These are phyloP conservation scores for Drepana arcuata DNA, from an alignment of 1,140 invertebrate genomes.

Conservation along the genomic window DNA sequence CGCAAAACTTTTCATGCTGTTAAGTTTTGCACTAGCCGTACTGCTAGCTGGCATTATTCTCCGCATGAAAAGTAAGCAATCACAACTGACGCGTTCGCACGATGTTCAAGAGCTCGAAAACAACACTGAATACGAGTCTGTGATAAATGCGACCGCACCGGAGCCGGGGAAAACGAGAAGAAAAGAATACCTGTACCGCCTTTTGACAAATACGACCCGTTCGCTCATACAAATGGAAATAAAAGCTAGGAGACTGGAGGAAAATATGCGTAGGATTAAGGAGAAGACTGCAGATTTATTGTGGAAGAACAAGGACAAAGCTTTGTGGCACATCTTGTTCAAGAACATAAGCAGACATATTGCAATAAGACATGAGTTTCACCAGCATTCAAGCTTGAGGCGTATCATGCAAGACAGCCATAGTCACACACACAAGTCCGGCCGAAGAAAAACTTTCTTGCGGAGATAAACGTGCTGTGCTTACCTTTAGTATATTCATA, in stretches of 20 bases:
- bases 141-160: constrained; percentile 46
- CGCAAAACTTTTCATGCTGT: constrained; percentile 46
- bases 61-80: constrained; percentile 33
- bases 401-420: constrained; percentile 74
- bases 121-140: constrained; percentile 34
- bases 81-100: constrained; percentile 17
- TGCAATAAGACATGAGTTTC: constrained; percentile 65
- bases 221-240: constrained; percentile 73
- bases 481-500: constrained; percentile 10
- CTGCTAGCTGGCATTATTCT: constrained; percentile 39
- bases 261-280: constrained; percentile 72
- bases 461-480: constrained; percentile 10
- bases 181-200: constrained; percentile 64
- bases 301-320: constrained; percentile 71
- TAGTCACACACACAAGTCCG: constrained; percentile 82
- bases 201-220: constrained; percentile 67
- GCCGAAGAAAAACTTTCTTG: constrained; percentile 24
- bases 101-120: constrained; percentile 20
- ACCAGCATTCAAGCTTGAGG: constrained; percentile 61
- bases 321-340: constrained; percentile 68
- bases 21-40: constrained; percentile 37
- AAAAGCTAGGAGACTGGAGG: constrained; percentile 69
- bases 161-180: constrained; percentile 47
- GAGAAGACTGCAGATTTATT: constrained; percentile 70
- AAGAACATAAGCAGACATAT: constrained; percentile 70